These are phyloP conservation scores for Tyto alba DNA, from an alignment of 2,113 vertebrate species.

Conservation along the genomic window DNA sequence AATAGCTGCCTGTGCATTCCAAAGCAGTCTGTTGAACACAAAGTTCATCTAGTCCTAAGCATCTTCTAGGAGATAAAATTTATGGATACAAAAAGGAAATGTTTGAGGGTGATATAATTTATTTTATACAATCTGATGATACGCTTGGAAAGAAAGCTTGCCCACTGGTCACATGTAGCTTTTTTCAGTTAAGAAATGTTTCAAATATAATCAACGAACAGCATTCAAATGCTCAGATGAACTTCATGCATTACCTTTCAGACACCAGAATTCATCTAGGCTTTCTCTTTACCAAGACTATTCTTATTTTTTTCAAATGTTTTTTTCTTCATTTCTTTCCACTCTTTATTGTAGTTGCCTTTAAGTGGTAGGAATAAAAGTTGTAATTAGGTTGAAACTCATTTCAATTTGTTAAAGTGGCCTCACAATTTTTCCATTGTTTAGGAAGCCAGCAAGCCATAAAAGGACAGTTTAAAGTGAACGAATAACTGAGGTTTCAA, in stretches of 20 bases:
- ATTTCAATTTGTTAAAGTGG: background rate
- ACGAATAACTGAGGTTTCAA: background rate
- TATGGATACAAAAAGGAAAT: background rate
- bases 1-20: background rate
- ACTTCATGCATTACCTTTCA: background rate
- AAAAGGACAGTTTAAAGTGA: background rate
- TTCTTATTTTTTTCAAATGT: background rate
- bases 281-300: background rate
- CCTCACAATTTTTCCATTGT: background rate
- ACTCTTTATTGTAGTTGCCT: background rate
- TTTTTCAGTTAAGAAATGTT: background rate
- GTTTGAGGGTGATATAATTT: background rate
- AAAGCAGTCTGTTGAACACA: background rate
- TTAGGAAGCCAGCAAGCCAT: background rate
- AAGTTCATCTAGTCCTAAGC: background rate
- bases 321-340: background rate
- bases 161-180: background rate
- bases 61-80: background rate
- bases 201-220: background rate
- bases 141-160: background rate
- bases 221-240: background rate
- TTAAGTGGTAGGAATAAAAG: background rate
- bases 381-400: rapidly evolving
- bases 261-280: background rate
- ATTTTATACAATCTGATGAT: background rate